These are phyloP conservation scores for Pachliopta kotzebuea DNA, from an alignment of 2,888 invertebrate genomes.

Conservation along the genomic window DNA sequence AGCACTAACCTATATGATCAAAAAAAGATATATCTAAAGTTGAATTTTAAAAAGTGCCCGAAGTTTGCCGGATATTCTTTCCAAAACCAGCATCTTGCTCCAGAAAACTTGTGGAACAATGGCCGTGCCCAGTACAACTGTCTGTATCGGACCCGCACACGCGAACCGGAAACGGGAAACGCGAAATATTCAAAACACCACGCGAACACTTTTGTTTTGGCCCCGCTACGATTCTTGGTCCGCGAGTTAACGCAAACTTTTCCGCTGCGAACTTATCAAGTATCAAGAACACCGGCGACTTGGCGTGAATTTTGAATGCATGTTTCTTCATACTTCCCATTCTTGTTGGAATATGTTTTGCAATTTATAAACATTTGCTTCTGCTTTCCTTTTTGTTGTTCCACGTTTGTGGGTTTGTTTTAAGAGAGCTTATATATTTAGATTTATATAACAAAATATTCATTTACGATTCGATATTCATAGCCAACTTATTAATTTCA, in stretches of 20 bases:
- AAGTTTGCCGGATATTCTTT: constrained; percentile 17
- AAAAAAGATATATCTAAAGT: too few species aligned
- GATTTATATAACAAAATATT: too few species aligned
- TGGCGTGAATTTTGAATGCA: constrained; percentile 28
- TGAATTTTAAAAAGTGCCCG: background rate
- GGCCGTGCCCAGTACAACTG: constrained; percentile 7
- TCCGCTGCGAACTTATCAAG: constrained; percentile 18
- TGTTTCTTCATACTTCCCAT: constrained; percentile 2
- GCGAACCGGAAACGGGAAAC: constrained; percentile 7
- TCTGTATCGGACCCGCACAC: constrained; percentile 15
- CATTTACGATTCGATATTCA: too few species aligned
- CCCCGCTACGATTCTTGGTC: constrained; percentile 9
- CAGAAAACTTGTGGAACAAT: constrained; percentile 23
- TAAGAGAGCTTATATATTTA: too few species aligned
- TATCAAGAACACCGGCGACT: constrained; percentile 1
- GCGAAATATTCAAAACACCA: constrained; percentile 23
- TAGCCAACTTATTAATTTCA: too few species aligned
- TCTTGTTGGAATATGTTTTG: constrained; percentile 1
- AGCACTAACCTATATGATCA: too few species aligned
- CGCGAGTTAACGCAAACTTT: constrained; percentile 18
- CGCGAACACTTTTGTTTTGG: constrained; percentile 20
- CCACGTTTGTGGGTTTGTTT: too few species aligned
- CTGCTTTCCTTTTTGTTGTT: background rate
- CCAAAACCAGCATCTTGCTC: constrained; percentile 6
- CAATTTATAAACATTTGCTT: constrained; percentile 4